Percentiles rank a stretch among this genome's conserved stretches.
Conservation (phyloP, 2,113 vertebrate species). For the Leucopsar rothschildi region DNA sequence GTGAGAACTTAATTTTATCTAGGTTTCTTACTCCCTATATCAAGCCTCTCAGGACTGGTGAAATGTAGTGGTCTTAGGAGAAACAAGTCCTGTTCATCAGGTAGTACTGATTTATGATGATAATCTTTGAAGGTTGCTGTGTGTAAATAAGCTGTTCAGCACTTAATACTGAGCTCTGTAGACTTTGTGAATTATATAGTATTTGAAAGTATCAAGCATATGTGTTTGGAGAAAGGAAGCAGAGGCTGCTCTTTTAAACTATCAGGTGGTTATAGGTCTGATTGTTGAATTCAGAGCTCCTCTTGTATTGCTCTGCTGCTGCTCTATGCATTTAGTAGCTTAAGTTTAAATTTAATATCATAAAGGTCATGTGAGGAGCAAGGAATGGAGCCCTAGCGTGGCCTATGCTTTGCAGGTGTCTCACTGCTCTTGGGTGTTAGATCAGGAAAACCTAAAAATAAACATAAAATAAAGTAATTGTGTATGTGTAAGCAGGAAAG, state of each 20-base stretch:
- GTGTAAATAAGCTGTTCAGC: background rate
- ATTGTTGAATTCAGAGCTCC: background rate
- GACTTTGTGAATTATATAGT: background rate
- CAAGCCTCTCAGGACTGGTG: background rate
- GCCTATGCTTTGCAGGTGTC: background rate
- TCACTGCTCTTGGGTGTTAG: background rate
- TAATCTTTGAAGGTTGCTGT: background rate
- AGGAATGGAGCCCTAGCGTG: background rate
- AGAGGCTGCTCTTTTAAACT: background rate
- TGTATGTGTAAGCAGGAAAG: background rate
- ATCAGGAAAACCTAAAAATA: slow-evolving; percentile 4
- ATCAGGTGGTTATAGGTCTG: background rate
- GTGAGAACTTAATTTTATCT: background rate
- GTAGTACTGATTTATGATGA: background rate
- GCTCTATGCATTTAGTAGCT: background rate
- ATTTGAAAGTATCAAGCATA: background rate
- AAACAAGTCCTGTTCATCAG: background rate
- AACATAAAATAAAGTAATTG: background rate
- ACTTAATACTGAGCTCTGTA: background rate
- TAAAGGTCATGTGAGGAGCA: background rate
- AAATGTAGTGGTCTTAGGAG: background rate
- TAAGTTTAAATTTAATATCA: background rate
- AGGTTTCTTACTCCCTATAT: background rate
- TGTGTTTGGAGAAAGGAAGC: background rate
- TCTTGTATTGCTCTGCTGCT: background rate